Conservation (phyloP, 2,888 invertebrate species). For the Furcula furcula region DNA sequence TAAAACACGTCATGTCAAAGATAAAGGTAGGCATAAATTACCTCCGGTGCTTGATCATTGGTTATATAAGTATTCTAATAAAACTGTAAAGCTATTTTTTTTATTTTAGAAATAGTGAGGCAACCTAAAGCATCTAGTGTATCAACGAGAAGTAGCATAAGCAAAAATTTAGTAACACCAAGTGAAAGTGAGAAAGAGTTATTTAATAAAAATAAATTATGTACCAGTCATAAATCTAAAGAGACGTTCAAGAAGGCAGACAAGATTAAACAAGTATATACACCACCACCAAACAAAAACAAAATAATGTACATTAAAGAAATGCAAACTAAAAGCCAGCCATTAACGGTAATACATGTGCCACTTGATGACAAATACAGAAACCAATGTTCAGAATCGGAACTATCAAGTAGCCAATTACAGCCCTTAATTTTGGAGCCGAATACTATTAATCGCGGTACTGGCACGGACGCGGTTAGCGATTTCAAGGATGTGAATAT, state of each 20-base stretch:
- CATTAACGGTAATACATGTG: slow-evolving; percentile 47
- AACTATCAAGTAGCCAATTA: not conserved
- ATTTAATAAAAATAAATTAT: slow-evolving; percentile 37
- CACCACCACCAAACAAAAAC: slow-evolving; percentile 22
- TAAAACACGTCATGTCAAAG: slow-evolving; percentile 34
- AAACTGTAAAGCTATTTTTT: too few relatives aligned
- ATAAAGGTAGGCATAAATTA: slow-evolving; percentile 39
- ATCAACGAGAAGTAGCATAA: slow-evolving; percentile 43
- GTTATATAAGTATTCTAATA: too few relatives aligned
- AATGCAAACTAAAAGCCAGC: slow-evolving; percentile 34
- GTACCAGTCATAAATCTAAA: slow-evolving; percentile 28
- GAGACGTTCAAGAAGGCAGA: slow-evolving; percentile 30
- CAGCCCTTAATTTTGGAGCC: slow-evolving; percentile 9
- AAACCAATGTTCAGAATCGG: slow-evolving; percentile 15
- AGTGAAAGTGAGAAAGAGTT: slow-evolving; percentile 46
- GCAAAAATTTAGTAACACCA: slow-evolving; percentile 41
- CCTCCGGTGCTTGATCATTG: not conserved
- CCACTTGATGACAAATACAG: slow-evolving; percentile 46
- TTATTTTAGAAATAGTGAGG: slow-evolving; percentile 40
- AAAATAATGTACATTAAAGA: slow-evolving; percentile 36
- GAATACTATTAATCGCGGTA: slow-evolving; percentile 27
- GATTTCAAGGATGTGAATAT: slow-evolving; percentile 37
- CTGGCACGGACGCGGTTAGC: slow-evolving; percentile 31
- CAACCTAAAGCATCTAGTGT: slow-evolving; percentile 31
- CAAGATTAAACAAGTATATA: slow-evolving; percentile 27